These are phyloP conservation scores for Tinea trinotella DNA, from an alignment of 2,888 invertebrate species.

Conservation along the genomic window DNA sequence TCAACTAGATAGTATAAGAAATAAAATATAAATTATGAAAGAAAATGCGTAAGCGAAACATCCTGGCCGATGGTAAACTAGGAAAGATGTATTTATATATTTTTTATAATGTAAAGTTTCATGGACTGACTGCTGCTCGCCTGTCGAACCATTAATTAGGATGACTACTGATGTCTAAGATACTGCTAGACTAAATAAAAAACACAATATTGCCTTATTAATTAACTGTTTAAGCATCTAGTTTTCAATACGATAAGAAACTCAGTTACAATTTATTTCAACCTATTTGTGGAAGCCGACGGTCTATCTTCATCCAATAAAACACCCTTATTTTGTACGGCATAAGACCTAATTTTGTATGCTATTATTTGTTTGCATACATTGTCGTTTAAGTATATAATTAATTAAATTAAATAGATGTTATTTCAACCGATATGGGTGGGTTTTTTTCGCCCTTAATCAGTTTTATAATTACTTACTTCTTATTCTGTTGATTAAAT, in stretches of 20 bases:
- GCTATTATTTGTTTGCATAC: not conserved
- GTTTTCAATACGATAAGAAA: slow-evolving; percentile 6
- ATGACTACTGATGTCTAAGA: slow-evolving; percentile 28
- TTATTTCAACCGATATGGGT: no score
- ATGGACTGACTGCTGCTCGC: slow-evolving; percentile 35
- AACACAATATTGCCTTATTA: slow-evolving; percentile 10
- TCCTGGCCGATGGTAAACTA: slow-evolving; percentile 30
- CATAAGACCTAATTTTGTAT: not conserved
- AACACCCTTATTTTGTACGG: not conserved
- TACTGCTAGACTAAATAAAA: not conserved
- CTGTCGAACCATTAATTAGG: slow-evolving; percentile 54
- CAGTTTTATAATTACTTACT: no score
- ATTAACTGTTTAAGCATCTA: slow-evolving; percentile 12
- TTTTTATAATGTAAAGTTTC: slow-evolving; percentile 42
- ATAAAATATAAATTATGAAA: no score
- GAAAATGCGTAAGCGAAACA: slow-evolving; percentile 3
- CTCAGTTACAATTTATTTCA: not conserved
- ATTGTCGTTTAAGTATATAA: not conserved
- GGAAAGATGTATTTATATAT: slow-evolving; percentile 35
- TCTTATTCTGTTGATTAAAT: no score
- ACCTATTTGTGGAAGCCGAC: not conserved
- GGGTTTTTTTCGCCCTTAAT: no score
- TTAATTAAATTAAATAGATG: not conserved
- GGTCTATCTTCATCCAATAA: not conserved
- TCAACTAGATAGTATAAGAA: no score